Conservation (phyloP, 1,140 invertebrate species). For the Rhizoglyphus robini region DNA sequence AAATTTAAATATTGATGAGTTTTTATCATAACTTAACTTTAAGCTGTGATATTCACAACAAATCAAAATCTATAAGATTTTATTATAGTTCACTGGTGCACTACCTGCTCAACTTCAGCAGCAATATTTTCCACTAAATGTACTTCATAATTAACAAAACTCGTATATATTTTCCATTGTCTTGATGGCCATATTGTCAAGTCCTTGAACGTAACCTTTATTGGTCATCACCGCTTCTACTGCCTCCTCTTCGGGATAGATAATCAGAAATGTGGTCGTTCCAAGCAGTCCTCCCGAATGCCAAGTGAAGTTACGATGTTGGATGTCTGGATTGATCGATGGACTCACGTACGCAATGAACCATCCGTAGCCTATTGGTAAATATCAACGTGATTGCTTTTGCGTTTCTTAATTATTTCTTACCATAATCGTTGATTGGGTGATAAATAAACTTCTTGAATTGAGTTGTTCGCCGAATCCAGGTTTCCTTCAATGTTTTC, state of each 20-base stretch:
- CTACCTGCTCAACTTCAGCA: no score
- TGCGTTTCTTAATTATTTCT: no score
- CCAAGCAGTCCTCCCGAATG: slow-evolving; percentile 2
- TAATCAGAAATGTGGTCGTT: background rate
- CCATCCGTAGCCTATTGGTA: background rate
- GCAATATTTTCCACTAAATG: no score
- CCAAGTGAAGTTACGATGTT: background rate
- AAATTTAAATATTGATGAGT: no score
- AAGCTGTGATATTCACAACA: no score
- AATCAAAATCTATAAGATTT: no score
- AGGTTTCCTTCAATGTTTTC: background rate
- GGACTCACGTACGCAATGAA: background rate
- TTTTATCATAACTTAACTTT: no score
- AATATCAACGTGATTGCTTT: no score
- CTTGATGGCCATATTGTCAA: background rate
- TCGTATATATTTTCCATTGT: no score
- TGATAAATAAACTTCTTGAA: background rate
- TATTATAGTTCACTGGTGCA: no score
- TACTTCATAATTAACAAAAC: no score
- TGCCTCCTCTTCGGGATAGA: slow-evolving; percentile 6
- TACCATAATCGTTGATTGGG: slow-evolving; percentile 2
- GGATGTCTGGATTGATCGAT: background rate
- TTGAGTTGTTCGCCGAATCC: background rate
- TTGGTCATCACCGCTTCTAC: background rate
- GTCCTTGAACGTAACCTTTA: background rate